A percentile compares a stretch with the other conserved stretches of the same genome.
Evolutionary conservation across 1,140 invertebrate species (phyloP).

Genomic region (Drosophila sulfurigaster): DNA sequence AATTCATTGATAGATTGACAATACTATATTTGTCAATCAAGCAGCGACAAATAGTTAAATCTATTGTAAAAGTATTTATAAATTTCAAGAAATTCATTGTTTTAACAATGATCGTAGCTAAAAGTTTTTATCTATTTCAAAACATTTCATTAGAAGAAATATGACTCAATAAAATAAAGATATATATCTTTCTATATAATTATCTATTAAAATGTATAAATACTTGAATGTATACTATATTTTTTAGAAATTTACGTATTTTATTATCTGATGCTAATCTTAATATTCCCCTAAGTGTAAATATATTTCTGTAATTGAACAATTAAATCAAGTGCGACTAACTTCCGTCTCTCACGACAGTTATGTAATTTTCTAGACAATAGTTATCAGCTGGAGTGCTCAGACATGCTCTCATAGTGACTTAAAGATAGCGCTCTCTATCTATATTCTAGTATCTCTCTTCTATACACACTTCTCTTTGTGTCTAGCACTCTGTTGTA

Average conservation of each 20-base stretch:
- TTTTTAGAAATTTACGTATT: too few relatives aligned
- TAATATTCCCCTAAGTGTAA: neutral
- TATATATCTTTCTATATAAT: too few relatives aligned
- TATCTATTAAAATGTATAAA: too few relatives aligned
- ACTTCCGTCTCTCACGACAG: neutral
- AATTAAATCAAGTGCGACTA: constrained; percentile 4
- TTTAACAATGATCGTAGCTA: too few relatives aligned
- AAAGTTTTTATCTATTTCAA: too few relatives aligned
- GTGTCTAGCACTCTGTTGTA: constrained; percentile 49
- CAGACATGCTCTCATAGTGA: neutral
- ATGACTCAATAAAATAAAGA: too few relatives aligned
- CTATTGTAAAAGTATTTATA: too few relatives aligned
- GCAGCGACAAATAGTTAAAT: too few relatives aligned
- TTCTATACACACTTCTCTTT: neutral
- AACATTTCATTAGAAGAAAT: neutral
- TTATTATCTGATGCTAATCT: neutral
- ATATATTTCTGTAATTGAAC: constrained; percentile 4
- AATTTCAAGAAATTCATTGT: too few relatives aligned
- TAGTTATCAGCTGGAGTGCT: constrained; percentile 14
- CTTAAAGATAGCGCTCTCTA: constrained; percentile 8
- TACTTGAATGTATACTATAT: too few relatives aligned
- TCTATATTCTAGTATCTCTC: neutral
- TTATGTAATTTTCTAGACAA: constrained; percentile 19
- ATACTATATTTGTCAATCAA: neutral
- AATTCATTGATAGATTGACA: neutral